phyloP scores from a whole-genome alignment of 2,113 vertebrate species.

The Brachypodius melanocephalos region DNA sequence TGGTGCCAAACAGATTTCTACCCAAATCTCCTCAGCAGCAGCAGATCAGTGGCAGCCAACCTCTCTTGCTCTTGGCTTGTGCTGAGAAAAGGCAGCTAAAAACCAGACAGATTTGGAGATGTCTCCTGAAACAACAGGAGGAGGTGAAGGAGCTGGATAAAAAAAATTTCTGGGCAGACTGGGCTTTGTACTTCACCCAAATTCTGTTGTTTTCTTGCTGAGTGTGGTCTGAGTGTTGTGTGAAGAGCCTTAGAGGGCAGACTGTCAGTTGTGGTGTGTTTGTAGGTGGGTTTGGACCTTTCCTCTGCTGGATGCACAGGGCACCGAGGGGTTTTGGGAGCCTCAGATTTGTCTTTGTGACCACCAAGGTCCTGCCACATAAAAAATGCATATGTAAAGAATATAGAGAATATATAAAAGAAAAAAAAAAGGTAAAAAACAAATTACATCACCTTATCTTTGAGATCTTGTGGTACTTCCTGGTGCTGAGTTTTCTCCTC shows the following conservation, averaged over 20 bases:
- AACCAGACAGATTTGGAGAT: background rate
- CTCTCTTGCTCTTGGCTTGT: background rate
- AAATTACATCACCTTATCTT: background rate
- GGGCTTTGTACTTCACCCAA: background rate
- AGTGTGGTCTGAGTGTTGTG: background rate
- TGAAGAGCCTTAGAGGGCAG: background rate
- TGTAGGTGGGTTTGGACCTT: background rate
- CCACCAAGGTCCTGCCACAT: background rate
- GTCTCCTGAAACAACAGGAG: background rate
- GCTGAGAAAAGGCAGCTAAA: conserved; percentile 18
- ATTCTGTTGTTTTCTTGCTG: background rate
- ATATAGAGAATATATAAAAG: background rate
- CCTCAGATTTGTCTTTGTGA: background rate
- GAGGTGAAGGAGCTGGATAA: background rate
- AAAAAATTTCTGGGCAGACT: background rate
- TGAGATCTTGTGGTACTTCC: background rate
- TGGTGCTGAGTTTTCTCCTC: background rate
- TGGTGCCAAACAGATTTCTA: conserved; percentile 33
- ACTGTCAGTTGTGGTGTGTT: background rate
- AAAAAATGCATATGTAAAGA: background rate
- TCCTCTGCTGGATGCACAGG: background rate
- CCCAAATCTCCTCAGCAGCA: background rate
- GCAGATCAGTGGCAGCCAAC: background rate
- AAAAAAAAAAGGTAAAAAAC: background rate
- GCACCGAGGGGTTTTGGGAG: background rate